Base-by-base conservation (phyloP, 1,140 invertebrate species). In the Dolichoris vasculosae region DNA sequence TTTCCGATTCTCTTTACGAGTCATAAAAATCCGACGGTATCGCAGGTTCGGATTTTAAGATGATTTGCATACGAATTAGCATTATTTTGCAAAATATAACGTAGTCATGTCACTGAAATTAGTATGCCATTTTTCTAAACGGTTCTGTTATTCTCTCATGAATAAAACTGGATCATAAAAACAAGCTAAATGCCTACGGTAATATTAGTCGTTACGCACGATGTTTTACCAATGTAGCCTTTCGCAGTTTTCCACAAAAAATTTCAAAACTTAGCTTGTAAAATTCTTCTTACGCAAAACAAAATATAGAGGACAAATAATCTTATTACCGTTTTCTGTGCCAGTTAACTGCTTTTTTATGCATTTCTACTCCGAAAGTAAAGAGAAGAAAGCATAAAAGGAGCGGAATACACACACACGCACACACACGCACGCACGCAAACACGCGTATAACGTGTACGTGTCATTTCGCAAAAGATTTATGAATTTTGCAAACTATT, bases 111-210 rank as follows among this genome's bases (percentile, higher is more conserved):
- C 46, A 51, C 17, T 30, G 38, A 35, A 76, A 76, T 76, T 51
- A 32, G 38, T 76, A 30, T 46, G 30, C 43, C 46, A 51, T 32
- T 35, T 76, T 51, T 51, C 46, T 51, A 48, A 73, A n/a, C 38
- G 32, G 17, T 8, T 73, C 69, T 23, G 30, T n/a, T 73, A 73
- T 32, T 73, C 7, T 73, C 38, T 40, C 32, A 69, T 69, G 67
- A 75, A 46, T 43, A 75, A 30, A 75, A 75, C 69, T 76, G 73
- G 43, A 76, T 46, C 40, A 30, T 76, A 76, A 76, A 76, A 76
- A 76, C 0, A 76, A 32, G 71, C 71, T 46, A n/a, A 46, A 46
- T n/a, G 30, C 40, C 46, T 30, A 43, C 71, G 23, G 67, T 32
- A 69, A 69, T 69, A 69, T 20, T 38, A 15, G 67, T 38, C 35